Percentiles rank a stretch among this genome's conserved stretches.
phyloP scores from a whole-genome alignment of 2,888 invertebrate genomes.

The Subacronicta megacephala region DNA sequence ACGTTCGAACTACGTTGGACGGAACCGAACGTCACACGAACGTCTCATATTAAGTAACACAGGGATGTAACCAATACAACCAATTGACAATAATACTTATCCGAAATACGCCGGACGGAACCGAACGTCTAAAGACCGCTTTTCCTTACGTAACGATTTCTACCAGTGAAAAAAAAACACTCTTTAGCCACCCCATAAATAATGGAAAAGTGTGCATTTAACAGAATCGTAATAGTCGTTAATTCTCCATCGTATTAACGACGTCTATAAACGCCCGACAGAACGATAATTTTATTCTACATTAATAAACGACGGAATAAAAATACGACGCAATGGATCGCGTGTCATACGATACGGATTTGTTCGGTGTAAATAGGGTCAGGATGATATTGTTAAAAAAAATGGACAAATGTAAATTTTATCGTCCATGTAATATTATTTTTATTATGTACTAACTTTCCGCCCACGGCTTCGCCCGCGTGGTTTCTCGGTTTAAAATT shows the following conservation, averaged over 20 bases:
- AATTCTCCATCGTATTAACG: conserved; percentile 49
- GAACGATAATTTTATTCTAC: conserved; percentile 58
- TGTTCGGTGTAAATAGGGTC: conserved; percentile 22
- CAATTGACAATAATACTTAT: no score
- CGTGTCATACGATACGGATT: conserved; percentile 29
- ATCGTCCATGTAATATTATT: neutral
- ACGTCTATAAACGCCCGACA: conserved; percentile 38
- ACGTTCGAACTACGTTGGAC: no score
- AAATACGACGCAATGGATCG: conserved; percentile 42
- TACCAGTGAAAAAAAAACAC: no score
- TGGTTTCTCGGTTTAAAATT: no score
- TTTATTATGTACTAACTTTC: no score
- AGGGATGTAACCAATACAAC: no score
- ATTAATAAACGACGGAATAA: conserved; percentile 48
- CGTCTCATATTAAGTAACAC: no score
- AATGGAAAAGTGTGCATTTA: conserved; percentile 14
- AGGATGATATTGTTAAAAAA: conserved; percentile 21
- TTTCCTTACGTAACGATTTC: no score
- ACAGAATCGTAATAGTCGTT: conserved; percentile 35
- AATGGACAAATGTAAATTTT: conserved; percentile 10
- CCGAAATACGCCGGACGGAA: no score
- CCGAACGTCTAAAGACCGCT: no score
- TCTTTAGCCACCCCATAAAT: conserved; percentile 14
- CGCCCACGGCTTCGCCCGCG: no score
- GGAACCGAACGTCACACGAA: no score